Evolutionary conservation across 2,888 invertebrate genomes (phyloP), one percentile per base, ranked within the genome.

Genomic region (Leptura quadrifasciata): DNA sequence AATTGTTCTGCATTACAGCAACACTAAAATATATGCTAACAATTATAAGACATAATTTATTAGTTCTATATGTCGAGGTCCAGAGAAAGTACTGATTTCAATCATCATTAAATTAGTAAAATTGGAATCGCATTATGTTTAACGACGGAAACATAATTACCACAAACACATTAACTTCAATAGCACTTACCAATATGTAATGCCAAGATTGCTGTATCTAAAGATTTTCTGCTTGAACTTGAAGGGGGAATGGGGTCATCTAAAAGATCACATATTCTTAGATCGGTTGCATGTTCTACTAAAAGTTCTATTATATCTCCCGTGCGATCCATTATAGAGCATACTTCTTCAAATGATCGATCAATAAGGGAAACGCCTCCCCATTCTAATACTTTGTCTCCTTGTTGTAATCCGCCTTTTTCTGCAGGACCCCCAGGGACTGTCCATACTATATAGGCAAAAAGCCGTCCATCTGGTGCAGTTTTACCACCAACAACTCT

Each of bases 291-390:
- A 85, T 96, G 95, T 87, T 97, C 96, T 71, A 97, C 95, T 65
- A 96, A 90, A 76, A 98, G 90, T 85, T 98, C 97, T 1, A 96
- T 96, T 77, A 93, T 92, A 88, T 97, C 97, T 1, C 96, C 95
- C 47, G 95, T 94, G 75, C 95, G 72, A 39, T 81, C 81, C 81
- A 81, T 81, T 47, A 81, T 79, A 70, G 79, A 74, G 31, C 87
- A 95, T 95, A 54, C 97, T 96, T 98, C 97, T 88, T 98, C 98
- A 88, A 97, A 98, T 82, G 96, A 97, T 82, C 96, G 94, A 90
- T 97, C 97, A 65, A 95, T 95, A 76, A 98, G 91, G 0, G 96
- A 94, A 76, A 97, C 94, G 0, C 97, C 96, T 79, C 95, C 94
- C 97, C 98, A 98, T 89, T 97, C 97, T 78, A 98, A 90, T 72